A percentile compares a stretch with the other conserved stretches of the same genome.
Conservation (phyloP, 92 coral and sea anemone genomes). For the Heliopora coerulea region DNA sequence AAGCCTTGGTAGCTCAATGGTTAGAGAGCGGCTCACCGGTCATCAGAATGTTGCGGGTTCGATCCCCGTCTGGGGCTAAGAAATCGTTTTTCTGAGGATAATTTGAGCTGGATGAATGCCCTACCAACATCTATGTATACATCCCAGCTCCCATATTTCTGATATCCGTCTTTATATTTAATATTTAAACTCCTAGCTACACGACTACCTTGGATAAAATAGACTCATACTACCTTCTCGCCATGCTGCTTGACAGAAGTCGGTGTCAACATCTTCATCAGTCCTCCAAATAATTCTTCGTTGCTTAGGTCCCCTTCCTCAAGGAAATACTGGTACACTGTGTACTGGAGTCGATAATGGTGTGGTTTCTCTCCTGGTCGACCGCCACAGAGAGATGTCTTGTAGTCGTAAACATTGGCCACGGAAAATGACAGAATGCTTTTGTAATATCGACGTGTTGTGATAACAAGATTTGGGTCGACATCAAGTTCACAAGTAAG, state of each 20-base stretch:
- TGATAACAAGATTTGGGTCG: slow-evolving; percentile 77
- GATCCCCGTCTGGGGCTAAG: too few species aligned
- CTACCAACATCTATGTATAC: too few species aligned
- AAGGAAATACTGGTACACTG: slow-evolving; percentile 77
- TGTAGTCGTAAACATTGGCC: slow-evolving; percentile 78
- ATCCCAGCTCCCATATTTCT: too few species aligned
- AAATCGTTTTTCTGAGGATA: too few species aligned
- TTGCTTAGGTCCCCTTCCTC: slow-evolving; percentile 73
- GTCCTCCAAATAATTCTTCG: slow-evolving; percentile 62
- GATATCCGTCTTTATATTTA: too few species aligned
- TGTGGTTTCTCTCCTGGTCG: slow-evolving; percentile 48
- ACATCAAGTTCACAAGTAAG: slow-evolving; percentile 79
- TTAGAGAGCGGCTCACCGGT: too few species aligned
- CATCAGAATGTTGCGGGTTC: too few species aligned
- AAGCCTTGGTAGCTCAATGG: too few species aligned
- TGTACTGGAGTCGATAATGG: slow-evolving; percentile 76
- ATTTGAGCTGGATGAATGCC: too few species aligned
- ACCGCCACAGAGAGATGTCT: slow-evolving; percentile 44
- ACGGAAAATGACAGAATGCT: slow-evolving; percentile 62
- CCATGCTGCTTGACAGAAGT: slow-evolving; percentile 72
- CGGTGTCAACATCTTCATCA: slow-evolving; percentile 86
- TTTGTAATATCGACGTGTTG: slow-evolving; percentile 35
- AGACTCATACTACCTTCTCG: too few species aligned
- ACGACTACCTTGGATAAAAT: too few species aligned
- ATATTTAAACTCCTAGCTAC: too few species aligned